Base-by-base conservation (phyloP, 2,888 invertebrate genomes). In the Galerucella calmariensis region DNA sequence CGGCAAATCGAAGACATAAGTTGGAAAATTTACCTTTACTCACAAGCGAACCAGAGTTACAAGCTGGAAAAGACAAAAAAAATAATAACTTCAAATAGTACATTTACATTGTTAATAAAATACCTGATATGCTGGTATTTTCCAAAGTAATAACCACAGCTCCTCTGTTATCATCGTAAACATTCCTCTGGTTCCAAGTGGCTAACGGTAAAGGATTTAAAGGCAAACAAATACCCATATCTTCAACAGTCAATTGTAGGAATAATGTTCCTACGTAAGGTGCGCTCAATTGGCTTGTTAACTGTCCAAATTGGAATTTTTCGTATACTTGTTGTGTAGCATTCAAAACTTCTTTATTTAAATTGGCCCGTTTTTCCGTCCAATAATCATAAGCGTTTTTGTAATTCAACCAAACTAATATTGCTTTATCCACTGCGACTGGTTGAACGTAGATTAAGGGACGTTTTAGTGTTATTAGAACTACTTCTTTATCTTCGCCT, bases 351-450 rank as follows among this genome's bases (percentile, higher is more conserved):
- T 98, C 97, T 83, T 94, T 95, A 85, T 96, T 97, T 59, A 98
- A 89, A 82, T 94, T 96, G 6, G 96, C 93, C 5, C 98, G 89
- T 88, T 99, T 98, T 87, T 98, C 98, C 81, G 96, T 97, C 99
- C 99, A 99, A 88, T 98, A 99, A 86, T 99, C 98, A 85, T 99
- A 99, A 0, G 99, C 98, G 88, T 98, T 99, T 89, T 98, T 98
- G 86, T 99, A 99, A 89, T 99, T 99, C 78, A 99, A 90, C 99
- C 99, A 99, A 65, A 99, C 97, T 24, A 99, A 91, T 80, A 99
- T 97, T 14, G 97, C 99, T 89, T 97, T 97, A 88, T 99, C 99
- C 70, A 99, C 95, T 10, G 99, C 99, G 84, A 97, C 93, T 0
- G 99, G 98, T 87, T 99, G 98, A 73, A 99, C 94, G 88, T 98